Base-by-base conservation (phyloP, 2,113 vertebrate species). In the Amia ocellicauda region DNA sequence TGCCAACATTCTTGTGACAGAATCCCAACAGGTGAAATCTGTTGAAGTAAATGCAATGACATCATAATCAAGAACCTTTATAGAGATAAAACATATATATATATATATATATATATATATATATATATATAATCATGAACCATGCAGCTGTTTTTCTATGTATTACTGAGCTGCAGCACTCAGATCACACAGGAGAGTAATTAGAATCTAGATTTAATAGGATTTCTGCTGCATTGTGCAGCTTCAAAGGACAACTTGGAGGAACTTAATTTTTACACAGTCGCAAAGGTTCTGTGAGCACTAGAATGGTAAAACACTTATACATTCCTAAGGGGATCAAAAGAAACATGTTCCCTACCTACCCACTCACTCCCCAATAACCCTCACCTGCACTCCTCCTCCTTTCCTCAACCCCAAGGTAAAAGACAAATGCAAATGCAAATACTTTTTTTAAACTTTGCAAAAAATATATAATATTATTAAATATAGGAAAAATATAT, bases 261-360 rank as follows among this genome's bases (percentile, higher is more conserved):
- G 67, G 52, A 24, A 60, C 24, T 50, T 45, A 43, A 58, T 11
- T 17, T 56, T 29, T 58, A 40, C 31, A 11, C 17, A 49, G 43
- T n/a, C 20, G 23, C 56, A 41, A 27, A 56, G 43, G 22, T 40
- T 29, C 27, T 66, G 36, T 56, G 45, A 62, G 70, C 42, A 40
- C 47, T 52, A 20, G 28, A 59, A 43, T 55, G 60, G 55, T 27
- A 62, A 50, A 54, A 47, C 43, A 49, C 57, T 67, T 68, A 66
- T 69, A 66, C 69, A 69, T 31, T 71, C 20, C 51, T 62, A 70
- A 45, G 67, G 54, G 64, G 49, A 63, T 53, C n/a, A 76, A 27
- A 70, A 68, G 66, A 11, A 63, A 59, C 47, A 61, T 68, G 40
- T 71, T 71, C 68, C 71, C 71, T 71, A 67, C 59, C 60, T 66